Base-by-base conservation (phyloP, 1,140 invertebrate genomes). In the Idris sp. region DNA sequence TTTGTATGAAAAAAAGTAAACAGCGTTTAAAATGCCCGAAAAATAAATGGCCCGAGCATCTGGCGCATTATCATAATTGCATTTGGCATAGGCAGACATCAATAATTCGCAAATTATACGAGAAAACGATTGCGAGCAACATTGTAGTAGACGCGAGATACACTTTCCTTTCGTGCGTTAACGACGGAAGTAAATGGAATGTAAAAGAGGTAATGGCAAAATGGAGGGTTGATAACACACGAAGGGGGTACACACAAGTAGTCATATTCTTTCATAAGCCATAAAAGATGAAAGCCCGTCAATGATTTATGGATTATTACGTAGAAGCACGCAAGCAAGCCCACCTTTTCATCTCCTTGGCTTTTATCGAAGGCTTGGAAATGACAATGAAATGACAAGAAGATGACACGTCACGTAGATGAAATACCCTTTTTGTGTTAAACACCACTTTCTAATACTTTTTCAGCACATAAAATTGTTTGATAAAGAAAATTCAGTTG, bases 281-380 rank as follows among this genome's bases (percentile, higher is more conserved):
- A 74, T 79, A 79, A 82, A 82, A 79, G 72, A 83, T 81, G 64
- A 67, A 74, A 80, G 79, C 76, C 78, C 59, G 71, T 54, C 44
- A 40, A 77, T 85, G 84, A 85, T 85, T 84, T 84, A 84, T 84
- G 76, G 77, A 80, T 84, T 82, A 85, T 84, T 76, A 72, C 73
- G 65, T 51, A 62, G 33, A 46, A 75, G 72, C 83, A 84, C 76
- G 81, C 80, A 74, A 83, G 59, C 64, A n/a, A n/a, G n/a, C n/a
- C n/a, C 11, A 56, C 62, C 61, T 69, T 67, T 75, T 72, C 58
- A 68, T 69, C 73, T 77, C 49, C 22, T 10, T 40, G 18, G 35
- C 59, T 64, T 43, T 68, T 58, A 44, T 54, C n/a, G 48, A 26
- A 41, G 13, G n/a, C 18, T 6, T 25, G 28, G 19, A 48, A 56